A percentile compares a stretch with the other conserved stretches of the same genome.
Evolutionary conservation across 2,888 invertebrate genomes (phyloP).

Genomic region (Eupithecia subfuscata): DNA sequence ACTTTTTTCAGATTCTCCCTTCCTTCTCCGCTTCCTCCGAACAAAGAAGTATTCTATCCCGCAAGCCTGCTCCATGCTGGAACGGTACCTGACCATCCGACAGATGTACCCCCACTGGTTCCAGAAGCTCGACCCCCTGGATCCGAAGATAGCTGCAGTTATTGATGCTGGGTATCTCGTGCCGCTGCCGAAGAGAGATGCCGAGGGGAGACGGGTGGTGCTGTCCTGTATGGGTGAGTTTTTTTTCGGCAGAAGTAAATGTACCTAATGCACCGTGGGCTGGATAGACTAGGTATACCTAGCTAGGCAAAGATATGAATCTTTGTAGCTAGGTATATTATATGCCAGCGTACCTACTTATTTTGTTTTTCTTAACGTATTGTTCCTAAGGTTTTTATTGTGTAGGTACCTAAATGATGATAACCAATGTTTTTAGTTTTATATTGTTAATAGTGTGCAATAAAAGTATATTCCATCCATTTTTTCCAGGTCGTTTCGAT

Average conservation of each 20-base stretch:
- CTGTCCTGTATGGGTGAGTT: constrained; percentile 89
- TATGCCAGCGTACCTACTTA: too few relatives aligned
- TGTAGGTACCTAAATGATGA: too few relatives aligned
- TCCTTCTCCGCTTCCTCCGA: constrained; percentile 92
- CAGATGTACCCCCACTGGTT: constrained; percentile 95
- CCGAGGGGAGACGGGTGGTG: constrained; percentile 90
- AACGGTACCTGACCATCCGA: constrained; percentile 92
- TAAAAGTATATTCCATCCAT: too few relatives aligned
- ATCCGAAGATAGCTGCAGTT: constrained; percentile 91
- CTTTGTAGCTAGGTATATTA: too few relatives aligned
- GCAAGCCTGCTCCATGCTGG: constrained; percentile 93
- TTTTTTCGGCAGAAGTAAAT: background rate
- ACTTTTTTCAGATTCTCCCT: constrained; percentile 86
- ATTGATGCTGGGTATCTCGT: constrained; percentile 92
- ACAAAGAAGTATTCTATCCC: constrained; percentile 95
- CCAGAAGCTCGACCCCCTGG: constrained; percentile 90
- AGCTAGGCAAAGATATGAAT: background rate
- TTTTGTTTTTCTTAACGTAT: too few relatives aligned
- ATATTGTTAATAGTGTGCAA: too few relatives aligned
- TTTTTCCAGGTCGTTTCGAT: constrained; percentile 86
- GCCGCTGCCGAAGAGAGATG: constrained; percentile 89
- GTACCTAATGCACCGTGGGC: background rate
- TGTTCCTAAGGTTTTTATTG: too few relatives aligned
- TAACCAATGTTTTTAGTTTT: too few relatives aligned
- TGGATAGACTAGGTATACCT: too few relatives aligned